phyloP scores from a whole-genome alignment of 2,113 vertebrate genomes.

The Myxocyprinus asiaticus region DNA sequence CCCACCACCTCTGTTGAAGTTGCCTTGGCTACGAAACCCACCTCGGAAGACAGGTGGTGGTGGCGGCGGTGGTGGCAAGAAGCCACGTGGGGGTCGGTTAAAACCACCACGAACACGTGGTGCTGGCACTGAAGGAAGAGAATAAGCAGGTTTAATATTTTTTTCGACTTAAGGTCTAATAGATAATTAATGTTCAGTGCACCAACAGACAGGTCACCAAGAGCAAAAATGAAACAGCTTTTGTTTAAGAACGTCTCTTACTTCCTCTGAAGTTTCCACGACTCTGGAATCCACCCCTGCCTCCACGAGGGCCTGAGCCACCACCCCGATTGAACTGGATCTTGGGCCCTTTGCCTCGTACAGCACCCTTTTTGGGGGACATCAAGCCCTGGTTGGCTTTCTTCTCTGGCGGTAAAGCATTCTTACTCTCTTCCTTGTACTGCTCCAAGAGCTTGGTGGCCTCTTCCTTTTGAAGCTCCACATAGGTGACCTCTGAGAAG shows the following conservation, averaged over 20 bases:
- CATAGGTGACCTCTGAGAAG: conserved; percentile 89
- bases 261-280: conserved; percentile 94
- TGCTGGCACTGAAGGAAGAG: conserved; percentile 71
- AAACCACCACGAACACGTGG: conserved; percentile 78
- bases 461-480: conserved; percentile 93
- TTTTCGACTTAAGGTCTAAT: too few relatives aligned
- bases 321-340: conserved; percentile 89
- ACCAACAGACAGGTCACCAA: background rate
- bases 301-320: conserved; percentile 71
- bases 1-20: conserved; percentile 81
- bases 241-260: conserved; percentile 49
- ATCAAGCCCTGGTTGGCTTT: conserved; percentile 88
- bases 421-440: conserved; percentile 97
- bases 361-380: conserved; percentile 84
- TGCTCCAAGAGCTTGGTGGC: conserved; percentile 91
- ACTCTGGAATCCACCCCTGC: conserved; percentile 89
- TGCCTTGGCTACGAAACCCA: conserved; percentile 88
- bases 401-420: conserved; percentile 92
- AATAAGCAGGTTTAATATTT: too few relatives aligned
- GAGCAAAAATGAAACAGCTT: background rate
- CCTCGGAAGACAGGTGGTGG: conserved; percentile 81
- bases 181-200: too few relatives aligned
- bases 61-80: conserved; percentile 57
- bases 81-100: conserved; percentile 70
- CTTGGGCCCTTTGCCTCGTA: conserved; percentile 83